Conservation (phyloP, 2,797 vertebrate species). For the Melanogrammus aeglefinus region DNA sequence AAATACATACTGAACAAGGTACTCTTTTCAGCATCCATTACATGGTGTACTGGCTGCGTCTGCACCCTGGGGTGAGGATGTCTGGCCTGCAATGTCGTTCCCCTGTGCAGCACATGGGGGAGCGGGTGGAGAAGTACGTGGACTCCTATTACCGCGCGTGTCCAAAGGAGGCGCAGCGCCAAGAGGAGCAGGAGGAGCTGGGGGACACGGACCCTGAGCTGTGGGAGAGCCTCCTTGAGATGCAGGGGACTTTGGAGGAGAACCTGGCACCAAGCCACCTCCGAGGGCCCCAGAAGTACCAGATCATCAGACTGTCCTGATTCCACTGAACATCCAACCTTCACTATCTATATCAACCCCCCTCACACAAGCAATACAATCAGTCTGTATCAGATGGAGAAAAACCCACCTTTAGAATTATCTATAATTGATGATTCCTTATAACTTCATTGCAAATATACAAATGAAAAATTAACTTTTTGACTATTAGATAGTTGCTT, state of each 20-base stretch:
- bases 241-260: slow-evolving; percentile 76
- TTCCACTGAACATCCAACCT: slow-evolving; percentile 18
- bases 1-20: not conserved
- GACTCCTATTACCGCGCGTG: slow-evolving; percentile 86
- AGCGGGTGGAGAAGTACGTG: slow-evolving; percentile 82
- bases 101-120: slow-evolving; percentile 82
- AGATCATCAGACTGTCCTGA: slow-evolving; percentile 64
- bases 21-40: slow-evolving; percentile 81
- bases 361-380: slow-evolving; percentile 14
- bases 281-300: slow-evolving; percentile 59
- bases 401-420: slow-evolving; percentile 18
- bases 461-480: slow-evolving; percentile 13
- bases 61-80: slow-evolving; percentile 83
- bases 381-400: slow-evolving; percentile 63
- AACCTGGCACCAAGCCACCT: slow-evolving; percentile 69
- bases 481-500: not conserved
- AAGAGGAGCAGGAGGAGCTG: slow-evolving; percentile 36
- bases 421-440: not conserved
- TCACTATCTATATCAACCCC: not conserved
- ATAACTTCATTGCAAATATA: slow-evolving; percentile 2
- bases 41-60: slow-evolving; percentile 88
- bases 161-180: slow-evolving; percentile 79
- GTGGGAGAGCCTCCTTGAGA: slow-evolving; percentile 71
- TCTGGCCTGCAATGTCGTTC: slow-evolving; percentile 81
- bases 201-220: slow-evolving; percentile 48